Base-by-base conservation (phyloP, 2,888 invertebrate genomes). In the Lepidochitona cinerea region DNA sequence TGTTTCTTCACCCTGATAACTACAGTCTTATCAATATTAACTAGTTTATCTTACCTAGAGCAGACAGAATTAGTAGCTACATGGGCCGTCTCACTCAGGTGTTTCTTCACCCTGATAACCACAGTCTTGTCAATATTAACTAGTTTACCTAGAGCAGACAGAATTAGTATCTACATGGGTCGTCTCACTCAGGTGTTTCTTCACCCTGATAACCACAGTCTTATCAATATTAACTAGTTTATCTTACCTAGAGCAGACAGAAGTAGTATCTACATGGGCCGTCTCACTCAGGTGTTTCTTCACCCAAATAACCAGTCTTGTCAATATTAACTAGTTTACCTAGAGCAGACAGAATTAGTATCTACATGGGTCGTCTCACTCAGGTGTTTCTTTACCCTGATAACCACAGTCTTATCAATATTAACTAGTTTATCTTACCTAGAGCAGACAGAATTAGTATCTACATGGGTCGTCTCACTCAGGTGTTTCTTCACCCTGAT, bases 241-340 rank as follows among this genome's bases (percentile, higher is more conserved):
- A 49, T 4, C 72, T 33, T 68, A 78, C 78, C 54, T 76, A 49
- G 69, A 71, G 36, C 53, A 70, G 12, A 80, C 73, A 36, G 68
- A 71, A 68, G 12, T 35, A 68, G 12, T 68, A 37, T n/a, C 66
- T 14, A 64, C 36, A 9, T 41, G 68, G n/a, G 69, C 59, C 59
- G 78, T 81, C 49, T 81, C 79, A 18, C 72, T 66, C 2, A 88
- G 75, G 68, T 88, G 88, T 35, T 86, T 85, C 68, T 86, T 84
- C 32, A 91, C 78, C 77, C 84, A 82, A 37, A 72, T 73, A 9
- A 90, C 78, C n/a, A 91, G n/a, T n/a, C n/a, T n/a, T n/a, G n/a
- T n/a, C 9, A 41, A 9, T 41, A 18, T 41, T 41, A 41, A 23
- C 49, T n/a, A 4, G 49, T 18, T 33, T 68, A 78, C 78, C 54